Evolutionary conservation across 2,797 vertebrate species (phyloP), one percentile per base, ranked within the genome.

Genomic region (Labeo calbasu): DNA sequence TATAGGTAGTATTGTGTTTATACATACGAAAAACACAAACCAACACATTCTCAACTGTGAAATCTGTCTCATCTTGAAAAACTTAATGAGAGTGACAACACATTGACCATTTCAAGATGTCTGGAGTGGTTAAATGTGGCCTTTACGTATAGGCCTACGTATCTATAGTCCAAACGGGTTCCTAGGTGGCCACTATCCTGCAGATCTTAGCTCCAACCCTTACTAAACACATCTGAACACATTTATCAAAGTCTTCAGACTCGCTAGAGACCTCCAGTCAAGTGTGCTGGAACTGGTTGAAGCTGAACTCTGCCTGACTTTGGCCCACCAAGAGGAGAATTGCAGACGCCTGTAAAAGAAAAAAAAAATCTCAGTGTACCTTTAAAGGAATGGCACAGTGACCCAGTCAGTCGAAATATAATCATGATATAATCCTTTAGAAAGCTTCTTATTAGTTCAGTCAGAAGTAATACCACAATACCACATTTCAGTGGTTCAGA

Each of bases 401-500:
- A 59, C 32, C 32, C 51, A 76, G 11, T 23, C 3, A 57, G 21
- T n/a, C 53, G 21, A 59, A 59, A 43, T 1, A 46, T 80, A 11
- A 80, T 43, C 21, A 72, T 48, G 4, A 55, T 57, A 55, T 57
- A 25, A 11, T 19, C 13, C 19, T 10, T 59, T 57, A 6, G 19
- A 21, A 81, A 69, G 9, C 32, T 51, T 55, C 8, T 11, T 15
- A 32, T 32, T 55, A 70, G 5, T 28, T n/a, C n/a, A 43, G 7
- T 59, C 28, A 28, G n/a, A 55, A 57, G 36, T 19, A 69, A 40
- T 17, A 0, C n/a, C 14, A 23, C 28, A 13, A 61, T 14, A 68
- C 48, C 48, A 70, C 46, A 36, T 79, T 79, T 12, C 9, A 36
- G 7, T 72, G 48, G 9, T 72, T 72, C 15, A 73, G 48, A 73